Evolutionary conservation across 2,797 vertebrate genomes (phyloP).

Genomic region (Sebastes melanostomus): DNA sequence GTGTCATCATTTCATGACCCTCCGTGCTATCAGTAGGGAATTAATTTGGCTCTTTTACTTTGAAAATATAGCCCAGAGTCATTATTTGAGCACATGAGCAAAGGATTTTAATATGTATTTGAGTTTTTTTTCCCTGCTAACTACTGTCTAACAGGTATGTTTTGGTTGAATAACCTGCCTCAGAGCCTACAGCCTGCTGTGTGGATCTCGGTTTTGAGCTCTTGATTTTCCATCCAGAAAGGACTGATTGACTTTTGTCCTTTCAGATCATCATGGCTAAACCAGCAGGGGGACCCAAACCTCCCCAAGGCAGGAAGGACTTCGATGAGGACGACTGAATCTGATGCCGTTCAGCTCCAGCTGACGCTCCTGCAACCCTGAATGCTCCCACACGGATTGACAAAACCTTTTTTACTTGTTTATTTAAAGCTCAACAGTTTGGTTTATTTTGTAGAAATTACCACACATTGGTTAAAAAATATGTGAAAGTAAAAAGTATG

Average conservation of each 20-base stretch:
- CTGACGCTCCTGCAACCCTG: slow-evolving; percentile 22
- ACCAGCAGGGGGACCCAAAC: slow-evolving; percentile 92
- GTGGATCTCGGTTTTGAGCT: neutral
- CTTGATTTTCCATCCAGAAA: neutral
- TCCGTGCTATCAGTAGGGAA: neutral
- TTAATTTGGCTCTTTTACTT: neutral
- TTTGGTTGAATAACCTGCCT: neutral
- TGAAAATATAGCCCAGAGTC: neutral
- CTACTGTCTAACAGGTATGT: neutral
- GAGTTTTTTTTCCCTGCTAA: neutral
- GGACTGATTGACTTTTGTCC: neutral
- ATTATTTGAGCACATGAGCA: neutral
- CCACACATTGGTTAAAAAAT: slow-evolving; percentile 39
- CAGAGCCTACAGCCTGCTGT: neutral
- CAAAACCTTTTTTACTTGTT: slow-evolving; percentile 72
- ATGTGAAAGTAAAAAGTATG: slow-evolving; percentile 48
- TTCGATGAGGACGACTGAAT: slow-evolving; percentile 95
- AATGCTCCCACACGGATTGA: slow-evolving; percentile 15
- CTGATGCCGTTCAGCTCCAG: slow-evolving; percentile 2
- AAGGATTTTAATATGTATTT: neutral
- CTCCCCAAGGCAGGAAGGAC: slow-evolving; percentile 93
- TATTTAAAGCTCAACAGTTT: slow-evolving; percentile 77
- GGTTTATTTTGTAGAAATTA: slow-evolving; percentile 68
- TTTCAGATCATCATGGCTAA: slow-evolving; percentile 94
- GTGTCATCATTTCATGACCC: neutral